Base-by-base conservation (phyloP, 2,797 vertebrate genomes). In the Neostethus bicornis region DNA sequence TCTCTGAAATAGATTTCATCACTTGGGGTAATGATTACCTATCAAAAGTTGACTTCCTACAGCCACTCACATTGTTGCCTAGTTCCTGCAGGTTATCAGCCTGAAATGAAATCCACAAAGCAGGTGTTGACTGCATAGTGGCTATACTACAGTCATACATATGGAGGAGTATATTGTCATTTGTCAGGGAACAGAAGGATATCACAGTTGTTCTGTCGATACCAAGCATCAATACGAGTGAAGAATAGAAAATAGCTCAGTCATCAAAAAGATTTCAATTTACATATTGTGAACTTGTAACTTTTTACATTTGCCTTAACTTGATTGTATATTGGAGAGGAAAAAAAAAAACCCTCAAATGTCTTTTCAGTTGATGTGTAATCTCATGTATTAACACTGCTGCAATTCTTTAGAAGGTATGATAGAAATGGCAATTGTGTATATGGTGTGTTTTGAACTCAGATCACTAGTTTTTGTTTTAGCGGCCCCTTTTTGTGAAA, bases 161-260 rank as follows among this genome's bases (percentile, higher is more conserved):
- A 83, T 82, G 69, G 57, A 80, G 44, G 31, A 73, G 49, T 19
- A 24, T 66, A 84, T 65, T 2, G 47, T 57, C 49, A 38, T 58
- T 21, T 50, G 51, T 47, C 61, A 5, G 56, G 52, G 48, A 42
- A 45, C 53, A 38, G 7, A 65, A 45, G 42, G 67, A 75, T 68
- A 68, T 59, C 52, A 59, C 14, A 39, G 28, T 20, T 45, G 44
- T 38, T 51, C 16, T 48, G 61, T 29, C 68, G 21, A 66, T 68
- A 80, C 50, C 42, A 66, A 65, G 80, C 85, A 85, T 89, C 83
- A n/a, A 84, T 89, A 58, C 0, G 12, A 52, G 61, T 29, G n/a
- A 69, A 66, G 71, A 5, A 26, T 47, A 13, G 56, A 31, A 32
- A 70, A 28, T 62, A 77, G 69, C 73, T 72, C 70, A 75, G 61